Evolutionary conservation across 1,140 invertebrate species (phyloP), one percentile per base, ranked within the genome.

Genomic region (Brachionus asplanchnoidis): DNA sequence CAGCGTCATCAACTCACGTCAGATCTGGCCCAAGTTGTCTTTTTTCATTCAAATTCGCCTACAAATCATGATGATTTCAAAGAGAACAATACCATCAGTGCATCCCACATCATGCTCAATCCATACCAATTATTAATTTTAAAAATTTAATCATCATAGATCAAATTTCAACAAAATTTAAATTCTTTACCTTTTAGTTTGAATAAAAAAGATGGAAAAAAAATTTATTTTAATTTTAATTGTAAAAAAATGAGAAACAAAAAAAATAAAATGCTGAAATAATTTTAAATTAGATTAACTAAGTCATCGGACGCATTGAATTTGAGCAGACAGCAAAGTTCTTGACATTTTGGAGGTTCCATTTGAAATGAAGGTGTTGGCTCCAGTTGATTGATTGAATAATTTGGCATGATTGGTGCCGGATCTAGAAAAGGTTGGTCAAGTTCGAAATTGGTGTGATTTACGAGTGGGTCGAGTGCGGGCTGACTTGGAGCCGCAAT

Each of bases 291-390:
- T 42, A 75, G 11, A 20, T 28, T 12, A n/a, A 6, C 11, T 36
- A 77, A 77, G 50, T 77, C 73, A 23, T 77, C 20, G 3, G 44
- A 50, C 12, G 73, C 20, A 50, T 53, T 50, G 42, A 77, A 77
- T 53, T 77, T 77, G 2, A 77, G 32, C 42, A 77, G 28, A 53
- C 73, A 77, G 42, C 73, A 77, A 4, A 77, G 26, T 50, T 77
- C 73, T 77, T 77, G 73, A 77, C 73, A 77, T n/a, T 77, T 77
- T 46, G 73, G 44, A 23, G 42, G 73, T 6, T 50, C 53, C 17
- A 60, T 60, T 60, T 60, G 53, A 60, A 60, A 60, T 20, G 53
- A 20, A 17, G 53, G 9, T 8, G n/a, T 20, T 60, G 17, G 36
- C n/a, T 23, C 68, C 40, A 40, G 40, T 20, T 73, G 68, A 42